These are phyloP conservation scores for Clarias platycephalus DNA, from an alignment of 2,797 vertebrate genomes.

Conservation along the genomic window DNA sequence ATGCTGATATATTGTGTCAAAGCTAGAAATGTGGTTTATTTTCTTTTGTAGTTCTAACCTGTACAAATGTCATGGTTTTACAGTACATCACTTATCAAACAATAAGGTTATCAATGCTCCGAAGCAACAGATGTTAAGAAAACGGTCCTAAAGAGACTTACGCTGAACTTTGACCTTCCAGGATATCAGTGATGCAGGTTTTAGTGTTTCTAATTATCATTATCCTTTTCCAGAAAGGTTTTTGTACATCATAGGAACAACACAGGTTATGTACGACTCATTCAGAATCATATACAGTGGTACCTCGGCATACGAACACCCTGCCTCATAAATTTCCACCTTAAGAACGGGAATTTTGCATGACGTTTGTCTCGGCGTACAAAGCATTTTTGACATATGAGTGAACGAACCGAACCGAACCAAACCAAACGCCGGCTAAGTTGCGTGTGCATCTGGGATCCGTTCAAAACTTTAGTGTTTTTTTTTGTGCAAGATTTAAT, in stretches of 20 bases:
- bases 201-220: not conserved
- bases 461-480: too few relatives aligned
- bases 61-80: not conserved
- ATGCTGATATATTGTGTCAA: not conserved
- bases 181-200: not conserved
- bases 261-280: not conserved
- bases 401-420: too few relatives aligned
- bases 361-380: too few relatives aligned
- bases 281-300: not conserved
- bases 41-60: not conserved
- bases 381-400: too few relatives aligned
- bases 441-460: too few relatives aligned
- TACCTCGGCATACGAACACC: too few relatives aligned
- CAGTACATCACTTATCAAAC: not conserved
- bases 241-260: not conserved
- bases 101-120: not conserved
- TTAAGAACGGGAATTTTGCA: too few relatives aligned
- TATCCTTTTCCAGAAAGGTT: slow-evolving; percentile 10
- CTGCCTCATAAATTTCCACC: too few relatives aligned
- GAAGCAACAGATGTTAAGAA: not conserved
- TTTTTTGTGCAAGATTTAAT: too few relatives aligned
- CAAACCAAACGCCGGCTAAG: too few relatives aligned
- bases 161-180: not conserved
- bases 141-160: slow-evolving; percentile 17
- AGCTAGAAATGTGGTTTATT: not conserved